A percentile compares a stretch with the other conserved stretches of the same genome.
phyloP scores from a whole-genome alignment of 1,140 invertebrate species.

The Habropoda laboriosa region DNA sequence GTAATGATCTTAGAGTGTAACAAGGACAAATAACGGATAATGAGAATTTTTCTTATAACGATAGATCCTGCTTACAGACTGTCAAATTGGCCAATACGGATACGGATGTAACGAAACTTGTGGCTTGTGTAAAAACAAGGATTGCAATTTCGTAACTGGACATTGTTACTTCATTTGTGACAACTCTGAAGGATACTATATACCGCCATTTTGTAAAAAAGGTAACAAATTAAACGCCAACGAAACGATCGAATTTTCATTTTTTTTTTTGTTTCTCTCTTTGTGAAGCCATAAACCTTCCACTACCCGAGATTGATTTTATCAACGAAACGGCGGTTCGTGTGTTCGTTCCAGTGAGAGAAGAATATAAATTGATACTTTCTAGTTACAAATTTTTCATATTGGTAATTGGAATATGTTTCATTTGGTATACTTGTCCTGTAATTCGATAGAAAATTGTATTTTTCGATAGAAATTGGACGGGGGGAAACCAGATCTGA shows the following conservation, averaged over 20 bases:
- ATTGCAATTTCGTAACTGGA: slow-evolving; percentile 50
- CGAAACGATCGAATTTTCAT: too few relatives aligned
- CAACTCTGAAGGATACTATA: neutral
- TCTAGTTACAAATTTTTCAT: slow-evolving; percentile 2
- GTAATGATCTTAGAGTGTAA: slow-evolving; percentile 31
- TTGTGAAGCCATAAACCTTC: slow-evolving; percentile 26
- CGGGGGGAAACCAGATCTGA: neutral
- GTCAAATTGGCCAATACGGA: slow-evolving; percentile 32
- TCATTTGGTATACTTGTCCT: neutral
- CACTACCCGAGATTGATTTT: neutral
- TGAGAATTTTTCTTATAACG: neutral
- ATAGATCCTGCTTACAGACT: slow-evolving; percentile 39
- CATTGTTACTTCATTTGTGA: slow-evolving; percentile 33
- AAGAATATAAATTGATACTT: slow-evolving; percentile 12
- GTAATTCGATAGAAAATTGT: neutral
- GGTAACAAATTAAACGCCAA: slow-evolving; percentile 50
- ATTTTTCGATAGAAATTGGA: neutral
- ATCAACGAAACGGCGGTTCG: slow-evolving; percentile 33
- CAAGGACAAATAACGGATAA: neutral
- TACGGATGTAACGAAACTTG: slow-evolving; percentile 44
- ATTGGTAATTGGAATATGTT: slow-evolving; percentile 11
- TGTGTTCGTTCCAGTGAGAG: neutral
- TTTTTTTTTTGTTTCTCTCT: too few relatives aligned
- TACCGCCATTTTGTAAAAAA: slow-evolving; percentile 55
- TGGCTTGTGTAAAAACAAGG: neutral